phyloP scores from a whole-genome alignment of 37 sponge, comb jelly and placozoan genomes.

The Haliclona indistincta region DNA sequence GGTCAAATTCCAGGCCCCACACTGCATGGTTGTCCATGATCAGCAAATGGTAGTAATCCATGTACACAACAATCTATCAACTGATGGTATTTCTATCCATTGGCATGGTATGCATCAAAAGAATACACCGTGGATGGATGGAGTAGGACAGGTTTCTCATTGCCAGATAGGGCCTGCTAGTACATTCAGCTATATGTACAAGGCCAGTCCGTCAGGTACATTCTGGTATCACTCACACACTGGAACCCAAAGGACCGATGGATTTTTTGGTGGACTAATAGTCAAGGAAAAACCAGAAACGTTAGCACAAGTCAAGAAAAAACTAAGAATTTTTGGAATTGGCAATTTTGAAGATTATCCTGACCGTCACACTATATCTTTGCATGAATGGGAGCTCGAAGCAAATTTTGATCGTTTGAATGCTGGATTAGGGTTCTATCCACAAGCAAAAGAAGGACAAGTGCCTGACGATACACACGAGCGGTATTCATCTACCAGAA shows the following conservation, averaged over 20 bases:
- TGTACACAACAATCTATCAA: constrained; percentile 46
- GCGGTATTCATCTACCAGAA: constrained; percentile 7
- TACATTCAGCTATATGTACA: constrained; percentile 65
- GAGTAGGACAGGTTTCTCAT: constrained; percentile 66
- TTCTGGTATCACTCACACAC: constrained; percentile 89
- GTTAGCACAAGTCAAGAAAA: not conserved
- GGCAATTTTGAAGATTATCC: constrained; percentile 13
- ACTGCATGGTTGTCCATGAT: constrained; percentile 55
- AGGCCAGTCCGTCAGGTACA: constrained; percentile 61
- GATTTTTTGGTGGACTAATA: constrained; percentile 8
- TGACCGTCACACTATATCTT: constrained; percentile 35
- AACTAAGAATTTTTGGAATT: not conserved
- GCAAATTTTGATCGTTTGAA: constrained; percentile 21
- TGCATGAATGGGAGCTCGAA: constrained; percentile 59
- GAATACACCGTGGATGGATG: constrained; percentile 82
- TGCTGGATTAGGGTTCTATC: constrained; percentile 19
- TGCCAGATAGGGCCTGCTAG: constrained; percentile 67
- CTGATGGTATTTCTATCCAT: constrained; percentile 57
- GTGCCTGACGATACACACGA: constrained; percentile 16
- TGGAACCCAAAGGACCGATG: constrained; percentile 62
- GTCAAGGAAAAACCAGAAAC: not conserved
- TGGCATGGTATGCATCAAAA: constrained; percentile 85
- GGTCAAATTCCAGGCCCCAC: constrained; percentile 78
- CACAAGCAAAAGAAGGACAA: constrained; percentile 18
- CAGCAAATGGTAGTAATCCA: constrained; percentile 47